Base-by-base conservation (phyloP, 1,140 invertebrate genomes). In the Neotoxoptera formosana region DNA sequence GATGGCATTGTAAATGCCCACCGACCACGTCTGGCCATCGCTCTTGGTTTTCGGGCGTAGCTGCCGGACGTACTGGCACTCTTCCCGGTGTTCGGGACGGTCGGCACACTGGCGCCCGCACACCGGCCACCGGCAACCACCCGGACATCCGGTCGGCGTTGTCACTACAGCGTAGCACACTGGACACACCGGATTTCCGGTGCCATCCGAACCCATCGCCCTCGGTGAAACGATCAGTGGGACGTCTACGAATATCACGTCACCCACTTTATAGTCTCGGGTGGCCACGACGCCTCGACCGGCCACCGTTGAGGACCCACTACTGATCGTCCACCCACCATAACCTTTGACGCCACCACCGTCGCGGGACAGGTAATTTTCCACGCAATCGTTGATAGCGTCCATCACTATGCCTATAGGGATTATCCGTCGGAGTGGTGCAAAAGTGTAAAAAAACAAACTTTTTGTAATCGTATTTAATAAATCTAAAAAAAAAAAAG, bases 241-340 rank as follows among this genome's bases (percentile, higher is more conserved):
- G 83, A 95, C 95, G 95, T 98, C 97, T 2, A 96, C 95, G 94
- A 97, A 97, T 25, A 98, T 96, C 51, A 97, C 94, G 95, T 97
- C 97, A 47, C 97, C 97, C 11, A 95, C 94, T 34, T 95, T 94
- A 25, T 97, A 97, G 94, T 97, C 96, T 67, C 96, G 95, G 0
- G 94, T 96, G 0, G 97, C 97, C 93, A 97, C 96, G 21, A 97
- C 94, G 25, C 97, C 97, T 11, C 97, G 96, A 3, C 97, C 97
- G 47, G 96, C 96, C 21, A 97, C 94, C 2, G 95, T 94, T 0
- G 96, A 25, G 6, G 47, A 8, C 21, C 67, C 60, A 76, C 11
- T 6, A 23, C 47, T 17, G 76, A 83, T 83, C 47, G n/a, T 48
- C 91, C 91, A 90, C 8, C 36, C 53, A 14, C 2, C 30, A n/a